Conservation (phyloP, 2,113 vertebrate genomes). For the Sula dactylatra region DNA sequence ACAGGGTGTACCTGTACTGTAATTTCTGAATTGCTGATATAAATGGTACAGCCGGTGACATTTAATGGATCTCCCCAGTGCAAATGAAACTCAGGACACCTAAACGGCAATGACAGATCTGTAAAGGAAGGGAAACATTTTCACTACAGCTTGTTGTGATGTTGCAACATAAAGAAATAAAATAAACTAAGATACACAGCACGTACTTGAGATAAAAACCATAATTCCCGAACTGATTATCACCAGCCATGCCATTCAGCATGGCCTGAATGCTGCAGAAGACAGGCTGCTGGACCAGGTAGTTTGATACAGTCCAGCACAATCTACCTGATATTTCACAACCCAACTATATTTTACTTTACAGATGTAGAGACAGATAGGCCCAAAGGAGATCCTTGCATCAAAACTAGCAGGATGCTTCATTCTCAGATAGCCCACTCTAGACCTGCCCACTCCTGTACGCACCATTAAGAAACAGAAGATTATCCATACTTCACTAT, state of each 20-base stretch:
- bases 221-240: not conserved
- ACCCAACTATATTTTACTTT: not conserved
- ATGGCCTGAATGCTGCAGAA: not conserved
- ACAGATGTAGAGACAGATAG: accelerated
- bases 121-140: not conserved
- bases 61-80: not conserved
- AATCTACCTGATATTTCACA: not conserved
- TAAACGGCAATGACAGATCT: not conserved
- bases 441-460: not conserved
- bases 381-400: not conserved
- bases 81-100: not conserved
- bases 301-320: not conserved
- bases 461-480: not conserved
- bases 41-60: not conserved
- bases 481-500: not conserved
- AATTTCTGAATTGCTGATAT: not conserved
- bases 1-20: not conserved
- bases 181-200: not conserved
- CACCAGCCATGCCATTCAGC: not conserved
- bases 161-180: not conserved
- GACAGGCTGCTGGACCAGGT: not conserved
- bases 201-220: accelerated
- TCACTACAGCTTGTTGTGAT: accelerated
- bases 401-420: not conserved
- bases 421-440: not conserved